Base-by-base conservation (phyloP, 2,888 invertebrate genomes). In the Trissonchulus sp. region DNA sequence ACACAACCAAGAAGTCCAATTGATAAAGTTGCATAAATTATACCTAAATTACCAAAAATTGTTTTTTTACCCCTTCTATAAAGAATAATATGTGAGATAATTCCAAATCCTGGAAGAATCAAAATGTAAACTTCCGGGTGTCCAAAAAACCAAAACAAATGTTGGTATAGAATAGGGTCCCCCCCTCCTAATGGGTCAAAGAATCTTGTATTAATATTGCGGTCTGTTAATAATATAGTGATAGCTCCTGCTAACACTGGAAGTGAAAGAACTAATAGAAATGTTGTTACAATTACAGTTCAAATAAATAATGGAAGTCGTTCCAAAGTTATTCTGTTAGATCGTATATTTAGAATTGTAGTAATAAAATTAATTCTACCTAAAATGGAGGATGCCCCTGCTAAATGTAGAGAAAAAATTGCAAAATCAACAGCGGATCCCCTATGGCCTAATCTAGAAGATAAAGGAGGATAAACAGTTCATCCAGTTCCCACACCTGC, bases 101-200 rank as follows among this genome's bases (percentile, higher is more conserved):
- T 89, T 0, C 92, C 91, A 88, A 92, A 92, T 85, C 90, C 91
- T 0, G 91, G 91, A 81, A 92, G 83, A 90, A 92, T 92, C 88
- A 92, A 86, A 90, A 92, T 91, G 86, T 92, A 93, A 78, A 92
- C 91, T 89, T 92, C 92, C 15, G 92, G 92, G 75, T 92, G 92
- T 0, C 92, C 92, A 89, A 92, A 93, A 87, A 92, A 92, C 90
- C 92, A 92, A 87, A 93, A 92, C 88, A 92, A 86, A 85, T 92
- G 91, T 89, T 92, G 91, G 74, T 90, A 92, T 80, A 92, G 80
- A 86, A 92, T 89, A 1, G 91, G 92, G 75, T 92, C 92, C 74
- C 92, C 92, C 36, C 92, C 92, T 77, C 91, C 91, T 0, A 89
- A 88, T 0, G 91, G 91, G 48, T 92, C 91, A 88, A 92, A 92